These are phyloP conservation scores for Patagioenas fasciata DNA, from an alignment of 2,113 vertebrate genomes.

Conservation along the genomic window DNA sequence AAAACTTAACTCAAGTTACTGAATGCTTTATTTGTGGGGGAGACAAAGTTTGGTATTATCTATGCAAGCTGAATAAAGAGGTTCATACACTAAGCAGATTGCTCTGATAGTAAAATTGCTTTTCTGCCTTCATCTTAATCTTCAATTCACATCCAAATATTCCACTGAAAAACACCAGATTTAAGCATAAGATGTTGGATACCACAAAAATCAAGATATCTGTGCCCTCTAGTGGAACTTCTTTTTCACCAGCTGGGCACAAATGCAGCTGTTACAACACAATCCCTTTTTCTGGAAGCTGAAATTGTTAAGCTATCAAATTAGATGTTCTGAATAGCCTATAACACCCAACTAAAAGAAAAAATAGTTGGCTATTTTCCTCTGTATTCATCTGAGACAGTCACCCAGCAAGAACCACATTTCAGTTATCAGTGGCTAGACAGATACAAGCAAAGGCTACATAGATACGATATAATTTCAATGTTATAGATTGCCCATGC, in stretches of 20 bases:
- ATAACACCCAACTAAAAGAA: neutral
- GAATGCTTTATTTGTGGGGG: neutral
- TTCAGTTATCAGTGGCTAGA: neutral
- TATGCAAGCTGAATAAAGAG: neutral
- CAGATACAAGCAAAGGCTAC: neutral
- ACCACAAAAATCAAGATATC: neutral
- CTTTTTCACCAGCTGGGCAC: neutral
- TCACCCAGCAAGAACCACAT: neutral
- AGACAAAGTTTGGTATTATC: neutral
- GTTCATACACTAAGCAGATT: neutral
- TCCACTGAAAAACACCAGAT: neutral
- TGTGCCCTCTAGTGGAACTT: constrained; percentile 61
- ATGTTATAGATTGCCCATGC: too few species aligned
- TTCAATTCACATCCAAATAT: neutral
- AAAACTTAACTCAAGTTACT: neutral
- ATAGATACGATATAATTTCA: neutral
- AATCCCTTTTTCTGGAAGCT: neutral
- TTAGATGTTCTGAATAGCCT: accelerated
- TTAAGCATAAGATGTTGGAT: neutral
- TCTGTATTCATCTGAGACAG: neutral
- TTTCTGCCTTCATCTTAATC: neutral
- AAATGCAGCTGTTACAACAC: accelerated
- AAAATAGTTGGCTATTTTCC: neutral
- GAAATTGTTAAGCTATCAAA: neutral
- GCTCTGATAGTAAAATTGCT: neutral